Evolutionary conservation across 2,888 invertebrate genomes (phyloP).

Genomic region (Plemyria rubiginata): DNA sequence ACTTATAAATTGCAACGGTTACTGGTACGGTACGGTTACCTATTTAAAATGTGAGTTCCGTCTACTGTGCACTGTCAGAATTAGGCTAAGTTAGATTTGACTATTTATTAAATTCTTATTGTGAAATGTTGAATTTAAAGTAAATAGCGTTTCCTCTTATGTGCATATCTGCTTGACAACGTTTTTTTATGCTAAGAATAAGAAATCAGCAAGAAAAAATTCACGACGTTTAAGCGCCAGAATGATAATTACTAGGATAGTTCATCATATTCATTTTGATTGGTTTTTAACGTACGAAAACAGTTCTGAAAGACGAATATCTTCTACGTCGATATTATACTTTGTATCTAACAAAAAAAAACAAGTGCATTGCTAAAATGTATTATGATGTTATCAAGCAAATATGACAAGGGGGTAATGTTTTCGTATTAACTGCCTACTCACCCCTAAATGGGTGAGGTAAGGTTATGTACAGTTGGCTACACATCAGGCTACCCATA

Average conservation of each 20-base stretch:
- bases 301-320: too few relatives aligned
- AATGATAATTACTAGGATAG: too few relatives aligned
- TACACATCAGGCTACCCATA: too few relatives aligned
- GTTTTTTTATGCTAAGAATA: not conserved
- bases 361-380: too few relatives aligned
- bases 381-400: not conserved
- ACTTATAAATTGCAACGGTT: too few relatives aligned
- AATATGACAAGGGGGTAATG: not conserved
- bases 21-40: too few relatives aligned
- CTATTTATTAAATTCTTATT: constrained; percentile 1
- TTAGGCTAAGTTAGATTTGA: not conserved
- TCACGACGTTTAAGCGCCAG: too few relatives aligned
- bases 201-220: not conserved
- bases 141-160: not conserved
- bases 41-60: not conserved
- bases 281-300: too few relatives aligned
- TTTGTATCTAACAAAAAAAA: too few relatives aligned
- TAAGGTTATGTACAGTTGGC: too few relatives aligned
- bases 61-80: constrained; percentile 10
- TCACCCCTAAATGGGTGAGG: not conserved
- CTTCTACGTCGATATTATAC: too few relatives aligned
- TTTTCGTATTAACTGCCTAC: not conserved
- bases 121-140: not conserved
- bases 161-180: not conserved
- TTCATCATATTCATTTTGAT: too few relatives aligned